Conservation (phyloP, 2,888 invertebrate genomes). For the Eupeodes latifasciatus region DNA sequence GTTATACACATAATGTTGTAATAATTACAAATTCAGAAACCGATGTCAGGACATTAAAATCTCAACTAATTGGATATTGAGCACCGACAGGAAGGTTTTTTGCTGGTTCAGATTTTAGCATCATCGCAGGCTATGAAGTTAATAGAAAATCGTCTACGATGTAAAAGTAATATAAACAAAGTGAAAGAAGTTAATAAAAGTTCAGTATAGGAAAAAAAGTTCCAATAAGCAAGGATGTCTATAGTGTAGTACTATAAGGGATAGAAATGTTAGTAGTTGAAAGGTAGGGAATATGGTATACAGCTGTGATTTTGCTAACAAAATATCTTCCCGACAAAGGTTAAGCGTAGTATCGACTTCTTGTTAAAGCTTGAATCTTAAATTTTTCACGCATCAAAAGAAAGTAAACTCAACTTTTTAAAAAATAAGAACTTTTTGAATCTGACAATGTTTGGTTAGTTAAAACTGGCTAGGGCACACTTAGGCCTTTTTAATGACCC, state of each 20-base stretch:
- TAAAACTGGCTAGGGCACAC: too few relatives aligned
- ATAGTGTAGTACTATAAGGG: background rate
- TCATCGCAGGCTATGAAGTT: conserved; percentile 5
- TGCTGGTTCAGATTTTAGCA: background rate
- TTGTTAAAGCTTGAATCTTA: too few relatives aligned
- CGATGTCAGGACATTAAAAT: conserved; percentile 63
- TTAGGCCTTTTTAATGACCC: too few relatives aligned
- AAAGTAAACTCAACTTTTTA: too few relatives aligned
- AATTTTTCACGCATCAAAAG: too few relatives aligned
- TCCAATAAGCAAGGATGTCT: background rate
- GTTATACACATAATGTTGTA: background rate
- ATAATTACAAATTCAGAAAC: conserved; percentile 69
- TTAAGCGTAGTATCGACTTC: too few relatives aligned
- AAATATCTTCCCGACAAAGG: too few relatives aligned
- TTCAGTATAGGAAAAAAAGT: background rate
- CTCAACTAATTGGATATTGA: conserved; percentile 72
- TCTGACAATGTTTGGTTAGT: too few relatives aligned
- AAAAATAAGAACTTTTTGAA: too few relatives aligned
- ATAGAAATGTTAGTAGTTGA: too few relatives aligned
- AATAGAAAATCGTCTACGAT: conserved; percentile 19
- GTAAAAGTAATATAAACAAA: conserved; percentile 6
- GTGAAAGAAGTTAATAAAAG: conserved; percentile 63
- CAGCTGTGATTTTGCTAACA: too few relatives aligned
- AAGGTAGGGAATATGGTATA: too few relatives aligned
- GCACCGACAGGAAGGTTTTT: conserved; percentile 22